Base-by-base conservation (phyloP, 2,797 vertebrate genomes). In the Lagocephalus sceleratus region DNA sequence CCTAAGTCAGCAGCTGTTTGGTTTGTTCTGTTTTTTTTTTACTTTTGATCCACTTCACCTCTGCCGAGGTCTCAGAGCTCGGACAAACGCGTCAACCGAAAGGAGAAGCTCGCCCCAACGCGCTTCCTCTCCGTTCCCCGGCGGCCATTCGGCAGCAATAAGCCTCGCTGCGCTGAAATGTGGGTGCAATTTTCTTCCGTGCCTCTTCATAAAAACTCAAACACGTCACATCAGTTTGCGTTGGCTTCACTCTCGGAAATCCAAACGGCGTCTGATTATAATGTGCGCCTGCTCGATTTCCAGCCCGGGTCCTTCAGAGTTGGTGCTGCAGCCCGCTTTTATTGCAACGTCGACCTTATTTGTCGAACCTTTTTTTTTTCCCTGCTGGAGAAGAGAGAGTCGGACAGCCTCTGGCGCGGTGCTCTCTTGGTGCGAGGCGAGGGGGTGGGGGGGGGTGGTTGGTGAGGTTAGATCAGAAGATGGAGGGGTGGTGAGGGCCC, bases 251-350 rank as follows among this genome's bases (percentile, higher is more conserved):
- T 22, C 19, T 16, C 47, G 63, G 75, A 81, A 84, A 81, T 64
- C 67, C 47, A 62, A 76, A 76, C 64, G 62, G 75, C 55, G 67
- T 81, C 59, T 56, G 69, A 67, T 78, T 41, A 45, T 73, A 76
- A 79, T 70, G 50, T 59, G 68, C 52, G 73, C 52, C 71, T 83
- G 73, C 80, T 82, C 77, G 45, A 79, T 80, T 79, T 78, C 66
- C 70, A 80, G 54, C 51, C 70, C 66, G 16, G 17, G 45, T 7
- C 54, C 43, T 52, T 64, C 39, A 78, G 58, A 71, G 61, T 48
- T 39, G 42, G 66, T 76, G 73, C 75, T 73, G 60, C 42, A 67
- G 67, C 64, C 40, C 71, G 72, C 78, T 81, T 78, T 74, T 56
- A 71, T 61, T 59, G 60, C 73, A 68, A 75, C 17, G 60, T 54